Evolutionary conservation across 1,140 invertebrate genomes (phyloP).

Genomic region (Drosophila sucinea): DNA sequence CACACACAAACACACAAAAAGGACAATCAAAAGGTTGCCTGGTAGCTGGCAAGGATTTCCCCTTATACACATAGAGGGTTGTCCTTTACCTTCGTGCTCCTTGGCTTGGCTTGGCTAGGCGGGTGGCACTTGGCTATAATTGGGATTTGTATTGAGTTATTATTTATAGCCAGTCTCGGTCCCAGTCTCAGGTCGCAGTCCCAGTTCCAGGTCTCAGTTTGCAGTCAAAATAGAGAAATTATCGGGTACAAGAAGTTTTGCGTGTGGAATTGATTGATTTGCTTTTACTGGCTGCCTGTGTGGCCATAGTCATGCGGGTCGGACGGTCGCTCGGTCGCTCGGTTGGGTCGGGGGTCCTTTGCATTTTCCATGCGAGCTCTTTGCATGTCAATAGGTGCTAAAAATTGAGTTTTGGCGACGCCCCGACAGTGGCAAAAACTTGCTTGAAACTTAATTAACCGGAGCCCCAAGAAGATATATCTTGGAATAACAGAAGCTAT

Average conservation of each 20-base stretch:
- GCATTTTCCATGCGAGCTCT: constrained; percentile 42
- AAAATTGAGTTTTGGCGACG: constrained; percentile 66
- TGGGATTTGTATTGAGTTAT: constrained; percentile 82
- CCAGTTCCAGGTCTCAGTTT: constrained; percentile 1
- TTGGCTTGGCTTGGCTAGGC: constrained; percentile 45
- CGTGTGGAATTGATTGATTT: constrained; percentile 81
- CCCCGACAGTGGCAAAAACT: constrained; percentile 44
- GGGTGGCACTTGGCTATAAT: constrained; percentile 78
- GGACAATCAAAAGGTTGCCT: constrained; percentile 72
- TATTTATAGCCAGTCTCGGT: constrained; percentile 70
- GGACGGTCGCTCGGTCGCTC: neutral
- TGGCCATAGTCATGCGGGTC: constrained; percentile 1
- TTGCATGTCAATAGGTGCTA: constrained; percentile 82
- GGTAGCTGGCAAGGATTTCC: constrained; percentile 65
- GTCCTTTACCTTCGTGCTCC: constrained; percentile 41
- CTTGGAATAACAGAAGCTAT: constrained; percentile 70
- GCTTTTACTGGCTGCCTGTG: constrained; percentile 26
- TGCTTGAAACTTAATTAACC: constrained; percentile 75
- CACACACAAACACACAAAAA: constrained; percentile 43
- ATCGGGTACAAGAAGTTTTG: constrained; percentile 69
- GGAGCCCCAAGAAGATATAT: constrained; percentile 44
- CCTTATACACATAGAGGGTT: constrained; percentile 46
- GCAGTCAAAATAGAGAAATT: constrained; percentile 79
- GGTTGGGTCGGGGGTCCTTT: constrained; percentile 30
- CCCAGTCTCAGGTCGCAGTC: constrained; percentile 5